A percentile compares a stretch with the other conserved stretches of the same genome.
Conservation (phyloP, 2,797 vertebrate genomes). For the Telmatherina bonti region DNA sequence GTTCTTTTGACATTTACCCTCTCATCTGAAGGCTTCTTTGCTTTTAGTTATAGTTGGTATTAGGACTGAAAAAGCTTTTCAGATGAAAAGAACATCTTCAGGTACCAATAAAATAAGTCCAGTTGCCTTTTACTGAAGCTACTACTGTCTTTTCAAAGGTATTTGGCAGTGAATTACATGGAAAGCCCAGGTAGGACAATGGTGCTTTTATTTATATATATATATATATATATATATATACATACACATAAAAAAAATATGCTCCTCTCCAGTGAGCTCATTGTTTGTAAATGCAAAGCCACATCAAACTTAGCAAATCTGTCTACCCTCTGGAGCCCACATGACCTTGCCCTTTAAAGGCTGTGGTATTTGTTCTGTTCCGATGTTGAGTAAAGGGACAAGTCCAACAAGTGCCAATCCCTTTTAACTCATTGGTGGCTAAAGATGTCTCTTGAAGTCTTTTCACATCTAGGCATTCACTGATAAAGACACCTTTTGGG, state of each 20-base stretch:
- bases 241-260: too few species aligned
- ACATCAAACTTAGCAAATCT: constrained; percentile 44
- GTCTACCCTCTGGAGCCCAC: constrained; percentile 29
- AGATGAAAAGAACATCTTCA: neutral
- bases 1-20: neutral
- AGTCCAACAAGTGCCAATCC: constrained; percentile 42
- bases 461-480: too few species aligned
- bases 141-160: constrained; percentile 47
- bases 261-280: too few species aligned
- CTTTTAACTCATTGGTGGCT: too few species aligned
- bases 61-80: neutral
- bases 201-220: constrained; percentile 48
- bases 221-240: too few species aligned
- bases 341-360: constrained; percentile 65
- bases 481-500: too few species aligned
- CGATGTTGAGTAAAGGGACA: constrained; percentile 41
- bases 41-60: neutral
- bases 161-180: constrained; percentile 41
- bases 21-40: neutral
- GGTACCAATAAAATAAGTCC: neutral
- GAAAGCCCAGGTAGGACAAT: constrained; percentile 52
- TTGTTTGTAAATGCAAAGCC: constrained; percentile 70
- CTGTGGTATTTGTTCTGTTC: constrained; percentile 63
- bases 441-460: too few species aligned
- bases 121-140: neutral